A percentile compares a stretch with the other conserved stretches of the same genome.
phyloP scores from a whole-genome alignment of 1,140 invertebrate species.

The Frieseomelitta varia region DNA sequence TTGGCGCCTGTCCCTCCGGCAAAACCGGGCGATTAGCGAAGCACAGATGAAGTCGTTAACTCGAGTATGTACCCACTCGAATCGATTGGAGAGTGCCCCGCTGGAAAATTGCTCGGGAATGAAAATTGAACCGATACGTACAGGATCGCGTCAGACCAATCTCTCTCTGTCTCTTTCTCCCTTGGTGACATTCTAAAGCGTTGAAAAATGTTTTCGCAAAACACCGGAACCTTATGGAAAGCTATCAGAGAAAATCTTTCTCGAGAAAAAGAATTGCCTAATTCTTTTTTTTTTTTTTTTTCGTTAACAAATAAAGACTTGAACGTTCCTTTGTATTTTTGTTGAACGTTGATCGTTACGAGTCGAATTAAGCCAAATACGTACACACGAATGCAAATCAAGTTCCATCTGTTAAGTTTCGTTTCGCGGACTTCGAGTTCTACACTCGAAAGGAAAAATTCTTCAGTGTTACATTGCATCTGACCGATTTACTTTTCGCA shows the following conservation, averaged over 20 bases:
- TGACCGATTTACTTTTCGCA: too few species aligned
- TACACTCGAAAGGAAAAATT: too few species aligned
- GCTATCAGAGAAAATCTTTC: neutral
- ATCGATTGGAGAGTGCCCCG: conserved; percentile 53
- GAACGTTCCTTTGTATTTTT: neutral
- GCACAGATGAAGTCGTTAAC: conserved; percentile 75
- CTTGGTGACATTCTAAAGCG: neutral
- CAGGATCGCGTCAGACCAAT: neutral
- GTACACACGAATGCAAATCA: too few species aligned
- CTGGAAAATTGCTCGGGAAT: conserved; percentile 70
- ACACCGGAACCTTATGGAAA: neutral
- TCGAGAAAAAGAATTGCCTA: neutral
- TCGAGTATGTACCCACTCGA: conserved; percentile 75
- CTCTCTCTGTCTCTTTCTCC: too few species aligned
- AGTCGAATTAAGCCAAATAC: too few species aligned
- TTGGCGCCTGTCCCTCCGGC: neutral
- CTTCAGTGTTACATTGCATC: too few species aligned
- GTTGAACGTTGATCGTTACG: too few species aligned
- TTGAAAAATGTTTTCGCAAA: neutral
- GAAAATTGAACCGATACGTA: conserved; percentile 69
- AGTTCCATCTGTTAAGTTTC: too few species aligned
- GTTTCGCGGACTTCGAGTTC: too few species aligned
- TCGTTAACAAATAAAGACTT: neutral
- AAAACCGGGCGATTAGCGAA: conserved; percentile 33
- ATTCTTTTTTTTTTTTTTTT: conserved; percentile 8